These are phyloP conservation scores for Thinocorus orbignyianus DNA, from an alignment of 2,113 vertebrate species.

Conservation along the genomic window DNA sequence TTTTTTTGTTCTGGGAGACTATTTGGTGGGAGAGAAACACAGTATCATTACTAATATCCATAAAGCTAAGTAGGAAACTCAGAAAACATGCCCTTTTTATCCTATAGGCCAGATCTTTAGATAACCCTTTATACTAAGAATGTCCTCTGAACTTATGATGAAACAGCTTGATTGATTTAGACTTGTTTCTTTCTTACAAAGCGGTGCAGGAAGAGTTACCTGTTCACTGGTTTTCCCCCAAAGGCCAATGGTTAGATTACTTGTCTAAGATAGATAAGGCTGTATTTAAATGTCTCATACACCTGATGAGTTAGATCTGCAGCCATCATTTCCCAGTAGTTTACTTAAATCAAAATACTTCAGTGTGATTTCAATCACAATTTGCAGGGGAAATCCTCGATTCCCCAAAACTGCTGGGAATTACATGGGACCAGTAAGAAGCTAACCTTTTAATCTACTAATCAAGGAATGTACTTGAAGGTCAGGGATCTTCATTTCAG, in stretches of 20 bases:
- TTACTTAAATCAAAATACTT: neutral
- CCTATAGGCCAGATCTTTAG: neutral
- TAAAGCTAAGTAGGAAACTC: neutral
- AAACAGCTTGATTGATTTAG: neutral
- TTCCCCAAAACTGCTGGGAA: neutral
- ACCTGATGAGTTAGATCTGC: neutral
- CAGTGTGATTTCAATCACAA: neutral
- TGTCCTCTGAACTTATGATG: neutral
- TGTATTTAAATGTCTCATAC: neutral
- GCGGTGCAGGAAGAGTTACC: neutral
- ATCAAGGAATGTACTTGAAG: neutral
- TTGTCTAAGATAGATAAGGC: neutral
- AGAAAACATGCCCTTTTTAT: neutral
- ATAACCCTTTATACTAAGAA: neutral
- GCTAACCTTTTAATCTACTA: neutral
- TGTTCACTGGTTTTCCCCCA: neutral
- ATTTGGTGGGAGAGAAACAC: neutral
- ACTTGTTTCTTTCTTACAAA: neutral
- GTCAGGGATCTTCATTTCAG: neutral
- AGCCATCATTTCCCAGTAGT: neutral
- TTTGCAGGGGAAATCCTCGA: neutral
- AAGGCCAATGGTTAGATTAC: neutral
- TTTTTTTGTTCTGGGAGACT: neutral
- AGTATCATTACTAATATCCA: neutral
- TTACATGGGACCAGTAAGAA: neutral